Conservation (phyloP, 2,797 vertebrate species). For the Neostethus bicornis region DNA sequence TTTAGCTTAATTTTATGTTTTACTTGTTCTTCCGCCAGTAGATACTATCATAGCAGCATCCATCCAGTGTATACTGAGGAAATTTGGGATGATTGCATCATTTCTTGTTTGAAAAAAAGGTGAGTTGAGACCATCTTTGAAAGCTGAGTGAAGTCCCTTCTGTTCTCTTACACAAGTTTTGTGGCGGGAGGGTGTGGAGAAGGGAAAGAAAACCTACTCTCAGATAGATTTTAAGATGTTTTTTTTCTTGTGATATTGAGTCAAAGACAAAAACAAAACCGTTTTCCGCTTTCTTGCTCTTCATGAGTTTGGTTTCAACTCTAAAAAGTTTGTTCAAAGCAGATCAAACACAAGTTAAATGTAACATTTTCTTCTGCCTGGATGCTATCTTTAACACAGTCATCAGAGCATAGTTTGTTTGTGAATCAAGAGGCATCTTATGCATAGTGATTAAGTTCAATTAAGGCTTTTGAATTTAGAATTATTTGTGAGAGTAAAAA, state of each 20-base stretch:
- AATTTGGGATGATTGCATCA: slow-evolving; percentile 43
- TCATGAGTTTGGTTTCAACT: slow-evolving; percentile 36
- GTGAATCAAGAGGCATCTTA: slow-evolving; percentile 7
- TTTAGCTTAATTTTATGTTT: slow-evolving; percentile 54
- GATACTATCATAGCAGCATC: slow-evolving; percentile 19
- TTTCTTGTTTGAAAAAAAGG: slow-evolving; percentile 56
- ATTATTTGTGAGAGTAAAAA: slow-evolving; percentile 20
- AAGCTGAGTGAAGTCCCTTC: slow-evolving; percentile 53
- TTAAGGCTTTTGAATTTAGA: slow-evolving; percentile 29
- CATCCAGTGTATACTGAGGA: slow-evolving; percentile 29
- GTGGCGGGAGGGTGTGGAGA: slow-evolving; percentile 57
- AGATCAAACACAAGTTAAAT: slow-evolving; percentile 50
- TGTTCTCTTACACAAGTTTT: slow-evolving; percentile 46
- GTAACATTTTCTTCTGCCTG: slow-evolving; percentile 34
- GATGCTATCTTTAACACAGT: slow-evolving; percentile 30
- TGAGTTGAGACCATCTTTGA: slow-evolving; percentile 54
- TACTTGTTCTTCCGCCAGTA: slow-evolving; percentile 31
- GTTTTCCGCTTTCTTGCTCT: slow-evolving; percentile 49
- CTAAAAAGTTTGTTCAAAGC: slow-evolving; percentile 31
- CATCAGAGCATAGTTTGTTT: slow-evolving; percentile 27
- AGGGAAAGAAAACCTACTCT: slow-evolving; percentile 23
- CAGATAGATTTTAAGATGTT: slow-evolving; percentile 34
- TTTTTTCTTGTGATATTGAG: slow-evolving; percentile 30
- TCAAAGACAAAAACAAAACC: slow-evolving; percentile 41
- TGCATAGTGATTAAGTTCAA: slow-evolving; percentile 11